Conservation (phyloP, 2,888 invertebrate species). For the Adelognathus sp. region DNA sequence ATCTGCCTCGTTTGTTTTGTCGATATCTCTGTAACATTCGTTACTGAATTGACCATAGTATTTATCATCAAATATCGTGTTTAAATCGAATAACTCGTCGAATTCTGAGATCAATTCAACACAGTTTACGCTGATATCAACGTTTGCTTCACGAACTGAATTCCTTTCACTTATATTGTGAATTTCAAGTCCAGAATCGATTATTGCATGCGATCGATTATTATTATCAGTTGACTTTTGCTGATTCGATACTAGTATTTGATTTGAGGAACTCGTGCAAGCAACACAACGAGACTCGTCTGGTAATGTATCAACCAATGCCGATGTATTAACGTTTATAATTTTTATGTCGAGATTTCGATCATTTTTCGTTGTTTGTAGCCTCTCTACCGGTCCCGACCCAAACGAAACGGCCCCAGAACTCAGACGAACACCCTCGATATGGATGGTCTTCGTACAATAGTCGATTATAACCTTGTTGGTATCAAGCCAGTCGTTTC, state of each 20-base stretch:
- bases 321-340: background rate
- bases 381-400: background rate
- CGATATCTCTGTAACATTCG: background rate
- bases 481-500: slow-evolving; percentile 39
- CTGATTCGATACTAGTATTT: background rate
- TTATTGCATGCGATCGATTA: no score
- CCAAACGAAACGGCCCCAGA: background rate
- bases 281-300: background rate
- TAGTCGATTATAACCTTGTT: slow-evolving; percentile 29
- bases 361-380: background rate
- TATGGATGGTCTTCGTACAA: background rate
- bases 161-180: no score
- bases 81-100: background rate
- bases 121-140: no score
- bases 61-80: background rate
- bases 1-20: background rate
- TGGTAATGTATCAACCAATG: background rate
- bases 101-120: no score
- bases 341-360: background rate
- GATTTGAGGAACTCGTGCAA: background rate
- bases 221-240: background rate
- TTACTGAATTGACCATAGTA: background rate
- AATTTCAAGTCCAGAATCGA: no score
- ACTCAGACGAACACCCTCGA: background rate
- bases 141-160: no score